Evolutionary conservation across 2,888 invertebrate species (phyloP).

Genomic region (Drosophila maculinotata): DNA sequence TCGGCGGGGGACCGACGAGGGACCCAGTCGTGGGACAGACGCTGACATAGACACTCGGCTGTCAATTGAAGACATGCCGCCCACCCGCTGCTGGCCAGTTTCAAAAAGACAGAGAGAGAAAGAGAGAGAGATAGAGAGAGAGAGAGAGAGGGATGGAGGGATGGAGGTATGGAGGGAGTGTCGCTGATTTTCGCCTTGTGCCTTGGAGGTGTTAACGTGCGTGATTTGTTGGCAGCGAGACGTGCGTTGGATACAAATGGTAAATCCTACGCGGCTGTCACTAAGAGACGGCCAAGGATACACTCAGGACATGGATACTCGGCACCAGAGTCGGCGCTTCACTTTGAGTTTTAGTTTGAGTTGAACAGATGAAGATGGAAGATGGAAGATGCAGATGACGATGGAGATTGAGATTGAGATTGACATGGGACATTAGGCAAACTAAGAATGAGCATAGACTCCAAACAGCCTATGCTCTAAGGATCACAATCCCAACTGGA

Average conservation of each 20-base stretch:
- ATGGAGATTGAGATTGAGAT: conserved; percentile 44
- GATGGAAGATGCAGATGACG: conserved; percentile 2
- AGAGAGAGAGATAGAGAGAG: not conserved
- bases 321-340: not conserved
- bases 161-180: no score
- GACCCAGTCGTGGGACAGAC: conserved; percentile 14
- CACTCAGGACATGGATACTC: conserved; percentile 32
- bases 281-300: conserved; percentile 33
- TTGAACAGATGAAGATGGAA: conserved; percentile 27
- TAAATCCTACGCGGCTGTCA: conserved; percentile 53
- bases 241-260: conserved; percentile 57
- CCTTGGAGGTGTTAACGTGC: conserved; percentile 68
- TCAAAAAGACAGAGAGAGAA: conserved; percentile 10
- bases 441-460: conserved; percentile 38
- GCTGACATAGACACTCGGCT: conserved; percentile 52
- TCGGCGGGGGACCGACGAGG: not conserved
- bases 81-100: conserved; percentile 33
- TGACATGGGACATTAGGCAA: conserved; percentile 52
- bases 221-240: conserved; percentile 61
- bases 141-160: not conserved
- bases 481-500: conserved; percentile 8
- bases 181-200: conserved; percentile 57
- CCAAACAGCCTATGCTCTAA: not conserved
- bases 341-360: no score
- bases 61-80: conserved; percentile 48